phyloP scores from a whole-genome alignment of 2,113 vertebrate genomes.

The Rhodinocichla rosea region DNA sequence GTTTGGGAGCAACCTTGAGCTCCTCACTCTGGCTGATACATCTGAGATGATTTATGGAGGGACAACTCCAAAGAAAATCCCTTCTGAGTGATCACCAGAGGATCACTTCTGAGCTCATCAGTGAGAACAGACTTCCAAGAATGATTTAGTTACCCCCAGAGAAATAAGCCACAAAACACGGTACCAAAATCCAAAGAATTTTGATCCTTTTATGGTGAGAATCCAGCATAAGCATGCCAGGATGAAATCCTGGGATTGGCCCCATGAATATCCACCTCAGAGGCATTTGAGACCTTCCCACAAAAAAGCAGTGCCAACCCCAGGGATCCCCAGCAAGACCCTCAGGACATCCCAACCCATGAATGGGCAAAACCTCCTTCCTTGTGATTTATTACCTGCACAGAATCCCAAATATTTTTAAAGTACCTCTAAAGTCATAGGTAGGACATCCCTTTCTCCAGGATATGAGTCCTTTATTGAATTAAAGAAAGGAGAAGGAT shows the following conservation, averaged over 20 bases:
- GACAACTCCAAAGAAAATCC: not conserved
- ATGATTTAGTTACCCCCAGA: not conserved
- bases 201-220: not conserved
- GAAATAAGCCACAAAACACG: not conserved
- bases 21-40: not conserved
- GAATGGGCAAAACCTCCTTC: not conserved
- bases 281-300: not conserved
- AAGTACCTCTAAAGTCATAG: not conserved
- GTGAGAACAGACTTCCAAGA: not conserved
- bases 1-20: not conserved
- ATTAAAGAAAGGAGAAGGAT: not conserved
- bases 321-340: not conserved
- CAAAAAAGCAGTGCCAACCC: not conserved
- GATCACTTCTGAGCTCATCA: not conserved
- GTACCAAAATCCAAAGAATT: not conserved
- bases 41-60: not conserved
- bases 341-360: not conserved
- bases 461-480: not conserved
- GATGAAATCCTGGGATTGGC: not conserved
- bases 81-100: not conserved
- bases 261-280: not conserved
- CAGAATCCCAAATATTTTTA: not conserved
- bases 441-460: not conserved
- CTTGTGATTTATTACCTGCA: fast-evolving
- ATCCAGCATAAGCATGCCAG: not conserved